Percentiles rank a stretch among this genome's conserved stretches.
phyloP scores from a whole-genome alignment of 2,113 vertebrate genomes.

The Neopipo cinnamomea region DNA sequence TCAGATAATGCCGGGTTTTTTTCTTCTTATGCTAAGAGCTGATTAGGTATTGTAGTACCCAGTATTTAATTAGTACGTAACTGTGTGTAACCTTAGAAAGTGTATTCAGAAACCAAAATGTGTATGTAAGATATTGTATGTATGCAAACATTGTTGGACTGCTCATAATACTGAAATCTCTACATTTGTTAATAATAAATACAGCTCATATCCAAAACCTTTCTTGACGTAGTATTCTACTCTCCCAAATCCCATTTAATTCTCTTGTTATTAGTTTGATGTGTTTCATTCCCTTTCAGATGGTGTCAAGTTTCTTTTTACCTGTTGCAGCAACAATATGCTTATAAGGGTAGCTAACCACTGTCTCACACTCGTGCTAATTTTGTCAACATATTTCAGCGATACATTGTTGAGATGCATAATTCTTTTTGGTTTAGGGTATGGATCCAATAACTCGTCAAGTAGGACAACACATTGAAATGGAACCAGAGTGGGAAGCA shows the following conservation, averaged over 20 bases:
- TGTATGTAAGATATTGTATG: not conserved
- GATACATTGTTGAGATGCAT: not conserved
- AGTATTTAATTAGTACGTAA: not conserved
- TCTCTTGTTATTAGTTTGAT: not conserved
- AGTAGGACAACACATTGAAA: conserved; percentile 98
- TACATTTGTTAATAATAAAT: not conserved
- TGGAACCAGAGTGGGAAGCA: conserved; percentile 99
- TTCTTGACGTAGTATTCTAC: not conserved
- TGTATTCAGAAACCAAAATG: not conserved
- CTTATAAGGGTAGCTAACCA: not conserved
- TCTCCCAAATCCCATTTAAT: not conserved
- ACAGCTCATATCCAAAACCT: not conserved
- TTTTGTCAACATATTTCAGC: not conserved
- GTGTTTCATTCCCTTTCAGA: not conserved
- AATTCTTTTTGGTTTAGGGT: conserved; percentile 75
- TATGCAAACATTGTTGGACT: not conserved
- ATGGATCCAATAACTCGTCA: conserved; percentile 98
- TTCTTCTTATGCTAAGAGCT: not conserved
- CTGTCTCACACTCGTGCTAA: not conserved
- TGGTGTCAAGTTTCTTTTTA: not conserved
- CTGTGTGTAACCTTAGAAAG: not conserved
- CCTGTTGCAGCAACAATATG: not conserved
- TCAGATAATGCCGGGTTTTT: not conserved
- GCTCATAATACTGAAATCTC: not conserved
- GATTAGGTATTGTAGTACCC: not conserved